Evolutionary conservation across 1,140 invertebrate genomes (phyloP).

Genomic region (Charaxes varanes): DNA sequence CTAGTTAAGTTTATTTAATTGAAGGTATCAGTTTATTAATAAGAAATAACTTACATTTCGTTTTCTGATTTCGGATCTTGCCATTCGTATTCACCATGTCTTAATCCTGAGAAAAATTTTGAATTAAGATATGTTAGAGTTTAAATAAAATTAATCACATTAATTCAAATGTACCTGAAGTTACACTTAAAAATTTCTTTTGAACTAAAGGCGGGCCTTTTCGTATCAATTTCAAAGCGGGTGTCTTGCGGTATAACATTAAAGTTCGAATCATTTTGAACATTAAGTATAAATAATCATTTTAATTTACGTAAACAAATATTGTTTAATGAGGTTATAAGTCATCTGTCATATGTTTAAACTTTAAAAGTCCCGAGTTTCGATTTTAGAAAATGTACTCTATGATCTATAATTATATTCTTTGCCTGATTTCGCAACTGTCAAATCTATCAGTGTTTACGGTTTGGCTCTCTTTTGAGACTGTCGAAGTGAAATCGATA

Average conservation of each 20-base stretch:
- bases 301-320: conserved; percentile 5
- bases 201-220: conserved; percentile 5
- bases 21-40: no score
- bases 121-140: no score
- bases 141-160: no score
- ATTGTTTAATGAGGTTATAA: conserved; percentile 3
- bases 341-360: neutral
- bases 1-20: no score
- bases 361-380: no score
- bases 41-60: conserved; percentile 84
- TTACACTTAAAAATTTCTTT: conserved; percentile 32
- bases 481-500: no score
- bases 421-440: no score
- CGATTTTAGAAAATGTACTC: no score
- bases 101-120: conserved; percentile 54
- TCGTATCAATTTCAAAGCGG: conserved; percentile 3
- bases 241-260: conserved; percentile 12
- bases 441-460: no score
- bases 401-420: no score
- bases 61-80: conserved; percentile 93
- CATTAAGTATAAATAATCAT: conserved; percentile 1
- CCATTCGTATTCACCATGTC: conserved; percentile 93
- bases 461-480: no score
- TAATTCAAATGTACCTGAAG: conserved; percentile 30
- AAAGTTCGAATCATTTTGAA: conserved; percentile 25